phyloP scores from a whole-genome alignment of 2,113 vertebrate species.

The Barnardius zonarius region DNA sequence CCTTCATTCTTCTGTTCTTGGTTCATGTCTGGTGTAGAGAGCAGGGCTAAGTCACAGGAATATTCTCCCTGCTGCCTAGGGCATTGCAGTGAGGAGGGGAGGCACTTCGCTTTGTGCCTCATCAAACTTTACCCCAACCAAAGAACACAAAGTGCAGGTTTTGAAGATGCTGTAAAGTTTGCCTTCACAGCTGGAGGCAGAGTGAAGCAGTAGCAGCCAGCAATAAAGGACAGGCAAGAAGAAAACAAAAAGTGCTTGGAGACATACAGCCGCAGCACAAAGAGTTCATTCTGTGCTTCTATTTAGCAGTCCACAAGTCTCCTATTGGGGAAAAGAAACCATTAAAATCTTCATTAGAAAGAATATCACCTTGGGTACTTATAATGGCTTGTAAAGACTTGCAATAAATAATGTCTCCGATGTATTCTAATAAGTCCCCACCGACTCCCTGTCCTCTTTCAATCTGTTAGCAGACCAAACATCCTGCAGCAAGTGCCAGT shows the following conservation, averaged over 20 bases:
- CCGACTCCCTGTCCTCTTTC: background rate
- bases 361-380: constrained; percentile 26
- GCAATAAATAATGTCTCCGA: background rate
- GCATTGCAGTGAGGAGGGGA: background rate
- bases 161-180: constrained; percentile 43
- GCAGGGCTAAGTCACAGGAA: background rate
- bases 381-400: background rate
- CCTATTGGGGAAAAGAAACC: constrained; percentile 16
- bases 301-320: constrained; percentile 9
- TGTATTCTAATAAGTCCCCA: background rate
- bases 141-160: constrained; percentile 46
- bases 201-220: background rate
- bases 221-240: background rate
- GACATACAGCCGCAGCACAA: background rate
- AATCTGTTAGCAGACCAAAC: background rate
- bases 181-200: constrained; percentile 24
- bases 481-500: background rate
- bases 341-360: constrained; percentile 59
- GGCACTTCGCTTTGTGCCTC: background rate
- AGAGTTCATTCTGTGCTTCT: background rate
- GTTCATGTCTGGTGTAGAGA: background rate
- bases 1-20: background rate
- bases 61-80: background rate
- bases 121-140: background rate
- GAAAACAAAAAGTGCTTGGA: constrained; percentile 22